Evolutionary conservation across 2,113 vertebrate genomes (phyloP).

Genomic region (Poeciliopsis retropinna): DNA sequence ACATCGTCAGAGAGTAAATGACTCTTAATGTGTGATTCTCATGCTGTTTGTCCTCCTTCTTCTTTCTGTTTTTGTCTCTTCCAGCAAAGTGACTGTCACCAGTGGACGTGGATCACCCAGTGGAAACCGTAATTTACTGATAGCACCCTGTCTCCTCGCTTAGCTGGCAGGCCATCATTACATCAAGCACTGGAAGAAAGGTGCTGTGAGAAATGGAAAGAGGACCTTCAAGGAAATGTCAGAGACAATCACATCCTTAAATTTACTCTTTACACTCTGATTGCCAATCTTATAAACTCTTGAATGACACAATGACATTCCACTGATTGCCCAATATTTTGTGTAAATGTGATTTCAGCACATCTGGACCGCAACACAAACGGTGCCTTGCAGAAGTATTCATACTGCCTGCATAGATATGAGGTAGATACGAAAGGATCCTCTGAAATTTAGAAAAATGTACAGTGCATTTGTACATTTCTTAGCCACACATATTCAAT

Average conservation of each 20-base stretch:
- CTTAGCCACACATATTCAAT: not conserved
- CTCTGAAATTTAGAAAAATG: too few relatives aligned
- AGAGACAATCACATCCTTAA: constrained; percentile 55
- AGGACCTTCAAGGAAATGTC: constrained; percentile 70
- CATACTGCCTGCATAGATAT: not conserved
- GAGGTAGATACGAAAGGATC: not conserved
- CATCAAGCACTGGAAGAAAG: constrained; percentile 40
- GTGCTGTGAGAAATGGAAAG: constrained; percentile 25
- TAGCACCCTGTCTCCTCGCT: constrained; percentile 46
- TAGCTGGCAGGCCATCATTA: constrained; percentile 63
- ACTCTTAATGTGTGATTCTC: not conserved
- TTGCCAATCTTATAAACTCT: constrained; percentile 35
- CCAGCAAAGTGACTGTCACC: constrained; percentile 53
- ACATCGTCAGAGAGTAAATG: not conserved
- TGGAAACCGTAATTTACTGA: constrained; percentile 65
- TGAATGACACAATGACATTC: constrained; percentile 41
- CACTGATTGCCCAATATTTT: constrained; percentile 29
- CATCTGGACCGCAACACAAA: not conserved
- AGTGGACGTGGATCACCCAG: constrained; percentile 52
- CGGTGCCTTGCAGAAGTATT: not conserved
- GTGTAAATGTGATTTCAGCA: constrained; percentile 45
- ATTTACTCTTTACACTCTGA: constrained; percentile 47
- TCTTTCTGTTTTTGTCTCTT: constrained; percentile 45
- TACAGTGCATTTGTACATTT: too few relatives aligned
- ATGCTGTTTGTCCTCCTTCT: constrained; percentile 29